These are phyloP conservation scores for Megalops cyprinoides DNA, from an alignment of 2,797 vertebrate species.

Conservation along the genomic window DNA sequence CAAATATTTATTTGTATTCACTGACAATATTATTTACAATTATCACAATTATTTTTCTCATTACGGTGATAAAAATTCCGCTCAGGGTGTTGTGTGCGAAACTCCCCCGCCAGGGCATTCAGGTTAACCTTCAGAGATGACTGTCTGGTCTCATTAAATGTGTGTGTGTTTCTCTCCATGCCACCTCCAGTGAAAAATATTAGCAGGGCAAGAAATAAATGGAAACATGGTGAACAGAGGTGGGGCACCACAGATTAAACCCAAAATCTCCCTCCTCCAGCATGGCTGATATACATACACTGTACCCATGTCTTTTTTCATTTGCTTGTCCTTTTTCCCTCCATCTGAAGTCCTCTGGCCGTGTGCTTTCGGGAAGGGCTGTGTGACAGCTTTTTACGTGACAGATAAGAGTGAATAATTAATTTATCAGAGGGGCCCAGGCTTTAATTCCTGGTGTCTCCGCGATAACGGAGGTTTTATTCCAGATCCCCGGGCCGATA, in stretches of 20 bases:
- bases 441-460: constrained; percentile 78
- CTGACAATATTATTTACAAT: constrained; percentile 42
- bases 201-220: constrained; percentile 23
- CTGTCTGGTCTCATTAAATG: constrained; percentile 29
- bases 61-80: constrained; percentile 27
- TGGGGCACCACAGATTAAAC: constrained; percentile 16
- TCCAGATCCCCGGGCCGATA: constrained; percentile 72
- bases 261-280: constrained; percentile 20
- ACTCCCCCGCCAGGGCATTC: constrained; percentile 9
- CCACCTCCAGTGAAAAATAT: constrained; percentile 28
- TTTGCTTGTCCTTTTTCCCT: constrained; percentile 13
- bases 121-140: not conserved
- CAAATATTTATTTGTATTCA: constrained; percentile 38
- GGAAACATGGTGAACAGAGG: not conserved
- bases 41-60: constrained; percentile 25
- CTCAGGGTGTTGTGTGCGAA: constrained; percentile 13
- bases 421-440: constrained; percentile 76
- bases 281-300: constrained; percentile 20
- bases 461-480: constrained; percentile 77
- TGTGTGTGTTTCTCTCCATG: not conserved
- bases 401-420: constrained; percentile 78
- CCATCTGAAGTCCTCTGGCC: constrained; percentile 6
- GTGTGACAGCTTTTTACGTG: constrained; percentile 73
- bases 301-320: constrained; percentile 22
- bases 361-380: constrained; percentile 58